Evolutionary conservation across 2,888 invertebrate species (phyloP).

Genomic region (Sphaerolaimus hirsutus): DNA sequence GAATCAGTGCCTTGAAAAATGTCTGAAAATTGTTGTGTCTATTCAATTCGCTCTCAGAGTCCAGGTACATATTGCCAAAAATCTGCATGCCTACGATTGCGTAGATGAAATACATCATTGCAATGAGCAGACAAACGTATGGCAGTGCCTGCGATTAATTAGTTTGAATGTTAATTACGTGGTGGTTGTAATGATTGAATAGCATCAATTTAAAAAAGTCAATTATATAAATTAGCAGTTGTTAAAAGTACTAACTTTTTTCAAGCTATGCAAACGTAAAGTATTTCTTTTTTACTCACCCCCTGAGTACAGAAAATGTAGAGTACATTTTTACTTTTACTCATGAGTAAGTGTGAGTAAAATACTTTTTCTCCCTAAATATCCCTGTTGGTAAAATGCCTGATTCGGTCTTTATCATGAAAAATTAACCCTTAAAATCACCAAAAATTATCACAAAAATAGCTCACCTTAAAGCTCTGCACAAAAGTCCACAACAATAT

Average conservation of each 20-base stretch:
- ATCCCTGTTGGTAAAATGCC: no score
- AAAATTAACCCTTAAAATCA: no score
- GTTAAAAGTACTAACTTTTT: neutral
- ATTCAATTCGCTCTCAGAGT: slow-evolving; percentile 46
- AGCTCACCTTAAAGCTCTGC: slow-evolving; percentile 73
- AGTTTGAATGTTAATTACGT: neutral
- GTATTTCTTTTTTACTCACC: no score
- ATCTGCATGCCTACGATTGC: slow-evolving; percentile 71
- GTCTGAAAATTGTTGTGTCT: slow-evolving; percentile 92
- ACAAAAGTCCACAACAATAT: slow-evolving; percentile 97
- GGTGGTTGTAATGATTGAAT: no score
- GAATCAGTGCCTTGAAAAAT: slow-evolving; percentile 78
- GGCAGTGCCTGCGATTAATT: slow-evolving; percentile 73
- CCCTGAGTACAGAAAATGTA: neutral
- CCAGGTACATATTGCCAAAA: slow-evolving; percentile 71
- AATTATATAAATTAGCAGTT: neutral
- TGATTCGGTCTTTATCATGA: no score
- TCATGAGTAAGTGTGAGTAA: no score
- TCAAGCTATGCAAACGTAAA: no score
- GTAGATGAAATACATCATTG: slow-evolving; percentile 93
- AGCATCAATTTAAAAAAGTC: no score
- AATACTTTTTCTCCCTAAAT: no score
- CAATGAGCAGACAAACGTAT: slow-evolving; percentile 80
- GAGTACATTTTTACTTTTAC: neutral
- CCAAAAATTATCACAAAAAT: neutral